Evolutionary conservation across 1,140 invertebrate genomes (phyloP).

Genomic region (Olivierus martensii): DNA sequence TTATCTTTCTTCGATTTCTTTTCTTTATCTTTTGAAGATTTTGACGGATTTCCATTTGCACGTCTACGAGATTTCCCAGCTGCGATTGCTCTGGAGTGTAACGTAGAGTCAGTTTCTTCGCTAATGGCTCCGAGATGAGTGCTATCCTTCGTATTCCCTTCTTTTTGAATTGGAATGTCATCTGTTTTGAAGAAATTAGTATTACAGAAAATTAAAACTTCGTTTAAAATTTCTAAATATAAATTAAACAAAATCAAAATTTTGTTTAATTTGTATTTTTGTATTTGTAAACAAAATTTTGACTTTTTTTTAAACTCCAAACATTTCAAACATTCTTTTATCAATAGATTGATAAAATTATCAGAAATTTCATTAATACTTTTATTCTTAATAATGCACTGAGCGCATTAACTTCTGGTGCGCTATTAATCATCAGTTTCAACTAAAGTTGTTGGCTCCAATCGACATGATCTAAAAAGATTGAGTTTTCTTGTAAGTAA

Average conservation of each 20-base stretch:
- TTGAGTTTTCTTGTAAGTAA: not conserved
- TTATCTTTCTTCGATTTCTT: slow-evolving; percentile 19
- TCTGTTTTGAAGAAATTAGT: slow-evolving; percentile 22
- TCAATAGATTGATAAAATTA: too few relatives aligned
- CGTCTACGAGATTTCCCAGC: slow-evolving; percentile 1
- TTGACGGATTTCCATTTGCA: slow-evolving; percentile 7
- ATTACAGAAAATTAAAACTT: not conserved
- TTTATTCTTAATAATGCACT: too few relatives aligned
- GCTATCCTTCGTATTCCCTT: slow-evolving; percentile 10
- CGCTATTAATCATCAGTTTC: too few relatives aligned
- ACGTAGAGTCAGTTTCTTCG: slow-evolving; percentile 28
- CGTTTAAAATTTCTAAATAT: not conserved
- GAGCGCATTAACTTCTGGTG: too few relatives aligned
- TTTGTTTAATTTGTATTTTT: too few relatives aligned
- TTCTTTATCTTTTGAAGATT: slow-evolving; percentile 19
- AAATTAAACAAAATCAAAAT: too few relatives aligned
- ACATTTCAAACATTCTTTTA: too few relatives aligned
- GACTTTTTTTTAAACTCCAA: too few relatives aligned
- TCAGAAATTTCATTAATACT: too few relatives aligned
- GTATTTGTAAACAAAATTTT: too few relatives aligned
- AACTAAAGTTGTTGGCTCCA: too few relatives aligned
- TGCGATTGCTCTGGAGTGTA: slow-evolving; percentile 8
- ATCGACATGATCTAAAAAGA: too few relatives aligned
- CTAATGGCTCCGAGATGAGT: slow-evolving; percentile 26
- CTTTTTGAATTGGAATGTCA: slow-evolving; percentile 30